Percentiles rank a stretch among this genome's conserved stretches.
phyloP scores from a whole-genome alignment of 2,797 vertebrate species.

The Australoheros facetus region DNA sequence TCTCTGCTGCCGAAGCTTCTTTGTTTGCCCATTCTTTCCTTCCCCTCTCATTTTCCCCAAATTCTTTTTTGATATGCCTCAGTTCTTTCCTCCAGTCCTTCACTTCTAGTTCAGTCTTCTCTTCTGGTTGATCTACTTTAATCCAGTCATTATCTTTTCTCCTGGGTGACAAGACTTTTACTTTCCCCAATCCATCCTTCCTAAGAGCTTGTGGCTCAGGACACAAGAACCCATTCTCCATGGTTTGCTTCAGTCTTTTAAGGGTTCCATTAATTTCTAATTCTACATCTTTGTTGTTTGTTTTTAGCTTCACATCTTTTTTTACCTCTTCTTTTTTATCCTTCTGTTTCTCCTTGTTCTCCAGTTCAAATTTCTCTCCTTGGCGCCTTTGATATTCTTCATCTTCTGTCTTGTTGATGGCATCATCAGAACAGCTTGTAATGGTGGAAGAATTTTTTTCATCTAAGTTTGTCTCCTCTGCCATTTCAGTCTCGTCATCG shows the following conservation, averaged over 20 bases:
- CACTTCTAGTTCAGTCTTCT: constrained; percentile 10
- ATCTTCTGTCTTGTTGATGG: not conserved
- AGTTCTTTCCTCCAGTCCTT: constrained; percentile 62
- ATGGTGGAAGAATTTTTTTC: not conserved
- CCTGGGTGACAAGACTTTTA: constrained; percentile 19
- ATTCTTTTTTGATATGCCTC: constrained; percentile 46
- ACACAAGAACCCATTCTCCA: constrained; percentile 59
- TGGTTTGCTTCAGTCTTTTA: constrained; percentile 42
- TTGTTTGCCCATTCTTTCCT: constrained; percentile 34
- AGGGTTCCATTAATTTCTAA: constrained; percentile 41
- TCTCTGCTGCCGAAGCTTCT: constrained; percentile 12
- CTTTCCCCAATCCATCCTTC: constrained; percentile 31
- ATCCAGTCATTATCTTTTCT: constrained; percentile 71
- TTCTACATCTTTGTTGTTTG: constrained; percentile 14
- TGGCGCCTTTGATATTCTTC: not conserved
- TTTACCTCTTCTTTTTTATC: not conserved
- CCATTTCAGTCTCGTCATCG: constrained; percentile 62
- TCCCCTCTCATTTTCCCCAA: constrained; percentile 10
- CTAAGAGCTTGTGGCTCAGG: constrained; percentile 17
- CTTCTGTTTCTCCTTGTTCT: not conserved
- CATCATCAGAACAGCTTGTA: not conserved
- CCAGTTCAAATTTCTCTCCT: not conserved
- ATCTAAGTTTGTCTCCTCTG: not conserved
- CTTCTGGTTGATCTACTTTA: constrained; percentile 34
- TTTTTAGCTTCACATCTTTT: not conserved